Base-by-base conservation (phyloP, 2,113 vertebrate genomes). In the Petrocephalus zakoni region DNA sequence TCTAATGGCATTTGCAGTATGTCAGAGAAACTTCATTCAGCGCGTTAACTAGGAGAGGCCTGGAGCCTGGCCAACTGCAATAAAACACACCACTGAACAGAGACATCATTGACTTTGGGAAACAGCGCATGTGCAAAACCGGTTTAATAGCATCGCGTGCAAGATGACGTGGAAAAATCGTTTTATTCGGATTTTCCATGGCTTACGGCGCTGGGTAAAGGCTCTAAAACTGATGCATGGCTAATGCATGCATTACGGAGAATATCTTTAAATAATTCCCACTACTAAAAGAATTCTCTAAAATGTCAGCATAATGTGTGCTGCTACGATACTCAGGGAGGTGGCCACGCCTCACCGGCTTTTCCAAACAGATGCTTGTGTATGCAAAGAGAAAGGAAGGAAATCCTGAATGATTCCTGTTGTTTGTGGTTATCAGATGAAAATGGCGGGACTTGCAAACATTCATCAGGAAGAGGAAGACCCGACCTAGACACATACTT, bases 51-150 rank as follows among this genome's bases (percentile, higher is more conserved):
- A 61, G 21, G 15, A 10, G 7, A 37, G 42, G n/a, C 37, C 56
- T 61, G 55, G 56, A 34, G 7, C 37, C 53, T 5, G 22, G 55
- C 34, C 37, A 46, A 10, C 9, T 5, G 25, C 55, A 47, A 22
- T 87, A 46, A 87, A 87, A 58, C 42, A 29, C 55, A 87, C 56
- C 51, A 86, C 25, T 10, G 85, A 42, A 47, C 53, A 87, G 46
- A 61, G 22, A 25, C 17, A n/a, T 42, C 58, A 22, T 55, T 46
- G 85, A 85, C 51, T 85, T 51, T 17, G 84, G 49, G 17, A 86
- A 86, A 86, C 21, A 7, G 34, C 1, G 34, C 86, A 1, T 86
- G 56, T n/a, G 34, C 52, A 51, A 56, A 25, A 87, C 15, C 17
- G 8, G 29, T 42, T 29, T 87, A n/a, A 55, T 7, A 29, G 49